Conservation (phyloP, 2,113 vertebrate species). For the Astur gentilis region DNA sequence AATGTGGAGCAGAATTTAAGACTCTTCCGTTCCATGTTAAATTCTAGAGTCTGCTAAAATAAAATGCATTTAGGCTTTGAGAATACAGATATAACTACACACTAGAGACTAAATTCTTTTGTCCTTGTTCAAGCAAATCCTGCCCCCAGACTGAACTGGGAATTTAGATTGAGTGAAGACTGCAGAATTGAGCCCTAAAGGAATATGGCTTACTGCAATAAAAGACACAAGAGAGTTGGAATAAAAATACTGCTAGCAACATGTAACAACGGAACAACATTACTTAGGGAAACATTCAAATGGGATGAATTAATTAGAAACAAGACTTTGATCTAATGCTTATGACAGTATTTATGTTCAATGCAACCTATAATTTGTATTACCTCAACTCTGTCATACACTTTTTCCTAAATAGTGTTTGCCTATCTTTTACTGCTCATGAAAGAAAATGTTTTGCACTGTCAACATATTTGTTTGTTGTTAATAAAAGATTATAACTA, state of each 20-base stretch:
- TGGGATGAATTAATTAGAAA: conserved; percentile 48
- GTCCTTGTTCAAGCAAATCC: conserved; percentile 45
- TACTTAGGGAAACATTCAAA: conserved; percentile 31
- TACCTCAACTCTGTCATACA: conserved; percentile 19
- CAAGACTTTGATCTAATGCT: conserved; percentile 46
- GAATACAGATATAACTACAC: neutral
- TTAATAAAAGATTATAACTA: conserved; percentile 61
- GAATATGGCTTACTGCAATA: conserved; percentile 22
- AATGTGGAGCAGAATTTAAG: neutral
- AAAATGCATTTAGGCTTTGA: neutral
- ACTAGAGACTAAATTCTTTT: conserved; percentile 15
- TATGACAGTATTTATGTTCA: conserved; percentile 41
- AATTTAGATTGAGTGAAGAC: conserved; percentile 43
- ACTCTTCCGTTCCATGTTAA: neutral
- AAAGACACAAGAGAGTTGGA: neutral
- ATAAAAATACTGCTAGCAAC: conserved; percentile 11
- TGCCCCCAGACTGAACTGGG: conserved; percentile 34
- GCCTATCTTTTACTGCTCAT: neutral
- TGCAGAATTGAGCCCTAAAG: conserved; percentile 29
- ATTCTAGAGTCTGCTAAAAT: neutral
- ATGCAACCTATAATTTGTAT: conserved; percentile 38
- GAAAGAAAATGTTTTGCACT: conserved; percentile 38
- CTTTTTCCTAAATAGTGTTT: neutral
- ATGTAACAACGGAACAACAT: neutral
- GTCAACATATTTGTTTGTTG: conserved; percentile 46